These are phyloP conservation scores for Bugulina stolonifera DNA, from an alignment of 2,888 invertebrate genomes.

Conservation along the genomic window DNA sequence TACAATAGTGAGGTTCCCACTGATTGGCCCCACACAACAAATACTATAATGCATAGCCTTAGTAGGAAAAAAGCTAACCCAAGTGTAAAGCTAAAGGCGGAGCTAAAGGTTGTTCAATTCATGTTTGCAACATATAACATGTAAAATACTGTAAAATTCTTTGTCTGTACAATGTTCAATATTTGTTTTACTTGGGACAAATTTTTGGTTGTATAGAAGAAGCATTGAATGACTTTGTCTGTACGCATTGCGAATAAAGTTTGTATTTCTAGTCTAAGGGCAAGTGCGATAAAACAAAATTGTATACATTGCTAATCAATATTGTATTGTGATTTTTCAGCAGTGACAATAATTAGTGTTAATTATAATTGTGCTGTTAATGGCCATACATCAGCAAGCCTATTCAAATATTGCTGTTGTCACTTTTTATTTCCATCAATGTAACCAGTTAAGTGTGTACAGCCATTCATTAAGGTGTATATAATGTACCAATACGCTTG, in stretches of 20 bases:
- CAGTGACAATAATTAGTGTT: constrained; percentile 19
- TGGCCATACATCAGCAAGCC: background rate
- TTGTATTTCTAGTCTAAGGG: constrained; percentile 17
- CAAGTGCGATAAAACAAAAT: constrained; percentile 14
- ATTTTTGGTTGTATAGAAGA: background rate
- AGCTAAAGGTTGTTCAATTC: background rate
- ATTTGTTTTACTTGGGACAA: constrained; percentile 8
- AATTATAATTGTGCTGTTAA: constrained; percentile 9
- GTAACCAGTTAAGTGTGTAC: background rate
- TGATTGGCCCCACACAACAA: too few relatives aligned
- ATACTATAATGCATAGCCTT: too few relatives aligned
- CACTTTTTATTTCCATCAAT: background rate
- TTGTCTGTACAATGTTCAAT: background rate
- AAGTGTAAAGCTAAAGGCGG: background rate
- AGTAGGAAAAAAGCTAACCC: too few relatives aligned
- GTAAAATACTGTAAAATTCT: background rate
- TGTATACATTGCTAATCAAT: constrained; percentile 19
- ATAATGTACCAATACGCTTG: background rate
- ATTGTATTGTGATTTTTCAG: background rate
- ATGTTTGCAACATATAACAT: background rate
- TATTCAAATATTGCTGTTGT: background rate
- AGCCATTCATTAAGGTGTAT: background rate
- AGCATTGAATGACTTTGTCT: constrained; percentile 15
- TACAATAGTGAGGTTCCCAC: too few relatives aligned
- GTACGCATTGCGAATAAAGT: background rate